Percentiles rank a stretch among this genome's conserved stretches.
Conservation (phyloP, 2,797 vertebrate species). For the Arnoldichthys spilopterus region DNA sequence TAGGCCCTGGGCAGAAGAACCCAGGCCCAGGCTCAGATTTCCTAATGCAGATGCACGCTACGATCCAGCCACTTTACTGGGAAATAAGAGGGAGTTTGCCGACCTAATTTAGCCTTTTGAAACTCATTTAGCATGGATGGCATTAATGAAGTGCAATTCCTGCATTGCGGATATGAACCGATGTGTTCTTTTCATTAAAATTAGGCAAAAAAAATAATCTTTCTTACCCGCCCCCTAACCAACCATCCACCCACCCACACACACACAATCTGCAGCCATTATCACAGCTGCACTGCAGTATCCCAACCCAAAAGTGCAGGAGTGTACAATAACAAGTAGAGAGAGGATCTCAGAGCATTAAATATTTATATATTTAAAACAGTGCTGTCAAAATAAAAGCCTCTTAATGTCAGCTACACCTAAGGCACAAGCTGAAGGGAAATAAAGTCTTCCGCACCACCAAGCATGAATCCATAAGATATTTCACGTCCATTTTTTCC, state of each 20-base stretch:
- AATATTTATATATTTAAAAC: constrained; percentile 62
- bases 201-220: not conserved
- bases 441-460: constrained; percentile 21
- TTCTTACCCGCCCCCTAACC: constrained; percentile 16
- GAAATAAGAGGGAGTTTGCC: not conserved
- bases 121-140: constrained; percentile 26
- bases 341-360: constrained; percentile 53
- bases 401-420: constrained; percentile 54
- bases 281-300: constrained; percentile 42
- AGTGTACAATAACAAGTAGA: constrained; percentile 48
- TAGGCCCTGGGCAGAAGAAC: constrained; percentile 9
- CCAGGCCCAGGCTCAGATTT: not conserved
- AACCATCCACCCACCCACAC: not conserved
- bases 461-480: constrained; percentile 40
- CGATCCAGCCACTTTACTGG: not conserved
- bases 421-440: constrained; percentile 48
- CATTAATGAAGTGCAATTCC: constrained; percentile 33
- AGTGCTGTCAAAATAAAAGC: constrained; percentile 62
- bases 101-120: constrained; percentile 3
- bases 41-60: not conserved
- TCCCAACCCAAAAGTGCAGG: constrained; percentile 27
- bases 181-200: constrained; percentile 24
- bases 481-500: not conserved
- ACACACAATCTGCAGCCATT: constrained; percentile 27
- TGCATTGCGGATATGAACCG: constrained; percentile 3